Base-by-base conservation (phyloP, 1,140 invertebrate species). In the Lineus longissimus region DNA sequence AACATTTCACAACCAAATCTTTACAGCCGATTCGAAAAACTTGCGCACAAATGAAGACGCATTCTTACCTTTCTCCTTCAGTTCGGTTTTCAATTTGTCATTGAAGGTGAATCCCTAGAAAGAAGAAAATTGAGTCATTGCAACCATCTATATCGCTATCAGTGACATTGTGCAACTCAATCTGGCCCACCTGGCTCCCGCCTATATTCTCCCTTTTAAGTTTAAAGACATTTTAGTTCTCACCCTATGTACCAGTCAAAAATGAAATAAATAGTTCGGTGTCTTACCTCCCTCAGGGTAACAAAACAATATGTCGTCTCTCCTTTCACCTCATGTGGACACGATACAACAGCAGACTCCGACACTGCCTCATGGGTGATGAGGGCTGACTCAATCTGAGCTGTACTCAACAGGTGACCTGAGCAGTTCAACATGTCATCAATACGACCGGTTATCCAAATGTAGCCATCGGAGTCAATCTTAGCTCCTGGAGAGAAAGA, bases 371-470 rank as follows among this genome's bases (percentile, higher is more conserved):
- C 45, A 64, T 81, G 78, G 59, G 77, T 92, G 0, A 92, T 88
- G 2, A 98, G 84, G 4, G 94, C 91, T 15, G 91, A 91, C 83
- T 98, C 95, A 19, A 87, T 85, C 71, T 98, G 93, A 0, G 96
- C 92, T 0, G 97, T 99, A 60, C 93, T 96, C 86, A 99, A 90
- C 22, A 98, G 82, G 84, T 99, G 96, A 0, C 96, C 96, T 1
- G 94, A 97, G 0, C 98, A 95, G 81, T 99, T 98, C 56, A 98
- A 82, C 93, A 98, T 95, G 75, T 99, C 96, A 80, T 98, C 96
- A 17, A 98, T 91, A 56, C 96, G 87, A 0, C 96, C 96, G 1
- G 95, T 98, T 23, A 99, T 90, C 94, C 95, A 98, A 19, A 96
- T 82, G 80, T 97, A 97, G 1, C 95, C 95, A 81, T 99, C 95